phyloP scores from a whole-genome alignment of 1,140 invertebrate genomes.

The Oryctes rhinoceros region DNA sequence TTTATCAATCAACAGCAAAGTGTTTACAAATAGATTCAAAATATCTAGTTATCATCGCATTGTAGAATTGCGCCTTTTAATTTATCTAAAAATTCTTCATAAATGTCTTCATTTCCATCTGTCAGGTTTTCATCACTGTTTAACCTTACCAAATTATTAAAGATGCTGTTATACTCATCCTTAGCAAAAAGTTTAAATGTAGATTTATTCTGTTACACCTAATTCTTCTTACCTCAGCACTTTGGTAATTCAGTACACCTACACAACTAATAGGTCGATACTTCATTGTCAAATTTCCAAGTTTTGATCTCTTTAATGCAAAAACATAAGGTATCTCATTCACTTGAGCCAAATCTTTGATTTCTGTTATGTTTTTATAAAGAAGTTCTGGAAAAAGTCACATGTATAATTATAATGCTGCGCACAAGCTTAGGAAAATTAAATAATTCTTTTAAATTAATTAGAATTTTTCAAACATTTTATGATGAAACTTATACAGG shows the following conservation, averaged over 20 bases:
- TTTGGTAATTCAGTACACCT: slow-evolving; percentile 40
- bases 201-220: neutral
- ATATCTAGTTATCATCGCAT: neutral
- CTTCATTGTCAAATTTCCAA: slow-evolving; percentile 41
- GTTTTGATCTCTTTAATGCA: slow-evolving; percentile 40
- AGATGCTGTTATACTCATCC: neutral
- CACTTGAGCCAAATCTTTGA: slow-evolving; percentile 24
- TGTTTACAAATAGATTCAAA: too few relatives aligned
- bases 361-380: slow-evolving; percentile 25
- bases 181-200: neutral
- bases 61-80: neutral
- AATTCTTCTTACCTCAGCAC: slow-evolving; percentile 42
- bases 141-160: neutral
- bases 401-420: too few relatives aligned
- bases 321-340: slow-evolving; percentile 42
- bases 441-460: too few relatives aligned
- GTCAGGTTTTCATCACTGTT: neutral
- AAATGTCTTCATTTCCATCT: neutral
- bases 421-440: too few relatives aligned
- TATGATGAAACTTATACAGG: too few relatives aligned
- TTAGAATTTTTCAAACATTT: too few relatives aligned
- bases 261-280: slow-evolving; percentile 44
- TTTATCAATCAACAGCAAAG: too few relatives aligned
- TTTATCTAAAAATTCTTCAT: neutral
- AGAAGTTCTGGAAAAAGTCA: slow-evolving; percentile 39